Evolutionary conservation across 2,888 invertebrate genomes (phyloP), one percentile per base, ranked within the genome.

Genomic region (Acanthosepion lycidas): DNA sequence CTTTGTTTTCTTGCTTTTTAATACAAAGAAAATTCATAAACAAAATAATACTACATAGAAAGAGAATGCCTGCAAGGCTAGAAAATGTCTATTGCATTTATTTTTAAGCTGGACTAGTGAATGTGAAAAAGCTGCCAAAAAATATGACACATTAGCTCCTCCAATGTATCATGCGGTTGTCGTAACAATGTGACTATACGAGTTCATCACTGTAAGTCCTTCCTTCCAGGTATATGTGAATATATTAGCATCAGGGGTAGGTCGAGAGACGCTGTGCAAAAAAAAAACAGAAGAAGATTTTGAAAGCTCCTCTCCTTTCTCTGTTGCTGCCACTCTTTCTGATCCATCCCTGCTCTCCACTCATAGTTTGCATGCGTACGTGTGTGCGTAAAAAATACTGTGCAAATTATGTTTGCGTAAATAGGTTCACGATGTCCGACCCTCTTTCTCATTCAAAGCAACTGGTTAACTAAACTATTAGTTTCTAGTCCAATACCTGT

Each of bases 221-320:
- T 95, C 92, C 78, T 28, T 48, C 49, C 51, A 15, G 49, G 26
- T 33, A 48, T 91, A n/a, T 51, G n/a, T 78, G 91, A 91, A 28
- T 6, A 51, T 51, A 51, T 8, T 51, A 4, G 51, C 51, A 12
- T 15, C 51, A 15, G 51, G 51, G 51, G 15, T 51, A 51, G 15
- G 51, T 51, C 51, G 51, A 51, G 51, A 51, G 51, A 51, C 51
- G 51, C 51, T 51, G 51, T 51, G 51, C 15, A 51, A 51, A 51
- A 51, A 51, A 51, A 51, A 15, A 42, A 42, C n/a, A 42, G 2
- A 42, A 42, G 3, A 42, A 42, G 42, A 42, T 42, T 42, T 42
- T 42, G 42, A 42, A 42, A 42, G 6, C 42, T 53, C 64, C 59
- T 91, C 55, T 59, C 94, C 94, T 91, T 91, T 94, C n/a, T 94